Conservation (phyloP, 2,888 invertebrate species). For the Drosophila crucigera region DNA sequence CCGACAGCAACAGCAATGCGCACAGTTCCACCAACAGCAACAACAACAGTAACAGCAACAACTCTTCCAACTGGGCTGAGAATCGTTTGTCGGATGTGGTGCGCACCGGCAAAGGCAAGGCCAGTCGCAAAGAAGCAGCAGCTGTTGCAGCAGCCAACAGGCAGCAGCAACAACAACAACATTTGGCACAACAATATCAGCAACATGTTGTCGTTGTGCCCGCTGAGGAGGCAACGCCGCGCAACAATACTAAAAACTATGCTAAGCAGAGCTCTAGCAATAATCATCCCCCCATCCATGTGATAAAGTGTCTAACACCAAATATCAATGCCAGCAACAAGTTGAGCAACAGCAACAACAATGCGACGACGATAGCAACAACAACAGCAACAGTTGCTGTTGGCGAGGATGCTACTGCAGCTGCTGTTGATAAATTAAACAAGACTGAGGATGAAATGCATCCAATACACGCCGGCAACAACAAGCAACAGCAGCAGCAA, state of each 20-base stretch:
- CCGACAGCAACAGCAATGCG: conserved; percentile 55
- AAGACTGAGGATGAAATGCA: conserved; percentile 87
- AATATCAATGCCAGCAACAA: conserved; percentile 81
- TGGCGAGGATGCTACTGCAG: conserved; percentile 73
- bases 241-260: conserved; percentile 82
- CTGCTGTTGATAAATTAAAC: conserved; percentile 89
- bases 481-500: conserved; percentile 34
- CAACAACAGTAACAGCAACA: conserved; percentile 10
- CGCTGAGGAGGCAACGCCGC: conserved; percentile 77
- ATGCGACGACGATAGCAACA: conserved; percentile 39
- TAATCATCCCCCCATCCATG: conserved; percentile 81
- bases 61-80: conserved; percentile 85
- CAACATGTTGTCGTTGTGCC: conserved; percentile 72
- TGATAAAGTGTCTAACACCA: conserved; percentile 86
- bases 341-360: conserved; percentile 60
- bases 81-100: conserved; percentile 92
- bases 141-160: conserved; percentile 54
- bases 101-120: conserved; percentile 85
- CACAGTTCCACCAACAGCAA: conserved; percentile 71
- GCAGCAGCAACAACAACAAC: conserved; percentile 67
- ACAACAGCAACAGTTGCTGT: conserved; percentile 43
- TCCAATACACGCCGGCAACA: conserved; percentile 66
- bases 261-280: conserved; percentile 83
- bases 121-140: conserved; percentile 79
- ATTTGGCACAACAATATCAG: conserved; percentile 34